These are phyloP conservation scores for Drosophila seguyi DNA, from an alignment of 1,140 invertebrate species.

Conservation along the genomic window DNA sequence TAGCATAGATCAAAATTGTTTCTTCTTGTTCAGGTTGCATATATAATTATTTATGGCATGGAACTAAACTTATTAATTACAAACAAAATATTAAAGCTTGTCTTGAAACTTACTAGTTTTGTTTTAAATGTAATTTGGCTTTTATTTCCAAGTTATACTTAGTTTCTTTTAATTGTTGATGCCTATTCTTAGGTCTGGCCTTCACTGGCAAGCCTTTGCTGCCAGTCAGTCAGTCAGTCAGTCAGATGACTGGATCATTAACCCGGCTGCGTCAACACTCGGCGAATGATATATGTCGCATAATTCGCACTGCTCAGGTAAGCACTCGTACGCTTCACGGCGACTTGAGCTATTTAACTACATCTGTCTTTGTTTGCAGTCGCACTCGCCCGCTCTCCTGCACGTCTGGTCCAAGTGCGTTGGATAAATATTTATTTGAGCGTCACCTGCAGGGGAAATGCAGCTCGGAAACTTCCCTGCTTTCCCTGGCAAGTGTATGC, in stretches of 20 bases:
- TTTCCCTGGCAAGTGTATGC: constrained; percentile 31
- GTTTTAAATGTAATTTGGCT: no score
- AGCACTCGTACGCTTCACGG: constrained; percentile 55
- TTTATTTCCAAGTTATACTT: no score
- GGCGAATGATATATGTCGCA: constrained; percentile 35
- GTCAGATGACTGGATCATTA: constrained; percentile 59
- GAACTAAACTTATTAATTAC: not conserved
- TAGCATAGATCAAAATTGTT: no score
- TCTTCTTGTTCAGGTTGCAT: not conserved
- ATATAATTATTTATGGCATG: not conserved
- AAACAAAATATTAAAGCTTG: no score
- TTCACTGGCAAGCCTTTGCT: constrained; percentile 7
- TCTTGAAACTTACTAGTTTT: not conserved
- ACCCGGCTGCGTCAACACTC: constrained; percentile 66
- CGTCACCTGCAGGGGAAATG: constrained; percentile 23
- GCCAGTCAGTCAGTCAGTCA: constrained; percentile 18
- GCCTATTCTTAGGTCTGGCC: constrained; percentile 5
- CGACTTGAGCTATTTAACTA: constrained; percentile 76
- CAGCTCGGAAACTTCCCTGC: constrained; percentile 1
- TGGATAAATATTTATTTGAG: constrained; percentile 74
- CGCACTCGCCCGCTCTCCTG: constrained; percentile 14
- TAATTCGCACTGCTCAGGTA: constrained; percentile 45
- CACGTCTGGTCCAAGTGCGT: constrained; percentile 55
- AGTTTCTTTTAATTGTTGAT: not conserved
- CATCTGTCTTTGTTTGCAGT: constrained; percentile 56